Evolutionary conservation across 1,140 invertebrate species (phyloP).

Genomic region (Vollenhovia emeryi): DNA sequence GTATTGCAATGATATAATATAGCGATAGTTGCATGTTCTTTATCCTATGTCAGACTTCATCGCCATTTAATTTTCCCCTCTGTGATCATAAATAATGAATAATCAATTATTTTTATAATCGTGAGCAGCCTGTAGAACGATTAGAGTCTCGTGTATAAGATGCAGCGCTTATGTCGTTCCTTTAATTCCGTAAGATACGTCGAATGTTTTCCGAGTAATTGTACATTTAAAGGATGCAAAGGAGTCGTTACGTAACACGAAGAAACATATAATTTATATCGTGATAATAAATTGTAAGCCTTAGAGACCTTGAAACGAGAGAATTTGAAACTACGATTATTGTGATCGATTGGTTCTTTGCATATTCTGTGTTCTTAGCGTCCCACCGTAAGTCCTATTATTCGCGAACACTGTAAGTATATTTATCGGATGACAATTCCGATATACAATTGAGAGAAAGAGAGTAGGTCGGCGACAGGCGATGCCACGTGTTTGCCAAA

Average conservation of each 20-base stretch:
- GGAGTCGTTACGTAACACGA: conserved; percentile 63
- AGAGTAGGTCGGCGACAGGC: conserved; percentile 38
- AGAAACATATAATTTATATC: background rate
- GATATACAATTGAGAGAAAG: background rate
- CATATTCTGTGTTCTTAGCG: conserved; percentile 11
- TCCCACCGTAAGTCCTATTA: conserved; percentile 2
- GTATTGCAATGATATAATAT: conserved; percentile 58
- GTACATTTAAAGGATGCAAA: conserved; percentile 59
- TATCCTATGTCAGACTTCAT: conserved; percentile 39
- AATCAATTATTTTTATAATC: conserved; percentile 15
- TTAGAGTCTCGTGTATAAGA: conserved; percentile 15
- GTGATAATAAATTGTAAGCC: background rate
- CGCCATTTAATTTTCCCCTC: conserved; percentile 45
- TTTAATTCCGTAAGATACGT: conserved; percentile 22
- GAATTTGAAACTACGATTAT: conserved; percentile 47
- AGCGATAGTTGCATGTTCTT: conserved; percentile 49
- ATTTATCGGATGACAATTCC: conserved; percentile 5
- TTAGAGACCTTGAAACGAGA: conserved; percentile 40
- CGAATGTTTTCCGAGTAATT: conserved; percentile 29
- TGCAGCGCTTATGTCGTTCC: background rate
- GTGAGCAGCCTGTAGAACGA: background rate
- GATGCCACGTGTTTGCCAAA: conserved; percentile 58
- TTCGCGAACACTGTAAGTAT: conserved; percentile 10
- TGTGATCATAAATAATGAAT: conserved; percentile 12
- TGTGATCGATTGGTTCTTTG: conserved; percentile 33